Evolutionary conservation across 1,140 invertebrate genomes (phyloP), one percentile per base, ranked within the genome.

Genomic region (Heliothis virescens): DNA sequence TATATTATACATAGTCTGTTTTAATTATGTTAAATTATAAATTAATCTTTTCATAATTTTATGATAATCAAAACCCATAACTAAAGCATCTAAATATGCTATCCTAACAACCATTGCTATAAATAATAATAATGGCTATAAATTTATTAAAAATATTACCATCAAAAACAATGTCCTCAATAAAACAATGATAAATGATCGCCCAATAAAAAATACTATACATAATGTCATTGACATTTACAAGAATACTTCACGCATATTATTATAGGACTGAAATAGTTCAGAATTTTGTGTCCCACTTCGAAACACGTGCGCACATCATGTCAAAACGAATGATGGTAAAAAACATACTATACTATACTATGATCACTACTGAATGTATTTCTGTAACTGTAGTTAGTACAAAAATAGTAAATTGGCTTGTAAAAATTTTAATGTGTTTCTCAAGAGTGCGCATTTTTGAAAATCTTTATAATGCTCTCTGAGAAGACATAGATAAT

Each of bases 321-420:
- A 2, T 62, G 59, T 62, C 59, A 34, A 4, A 26, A 15, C 13
- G 21, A 34, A 62, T n/a, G 59, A 62, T 15, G 29, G 29, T 62
- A 62, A 62, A 62, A 62, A 62, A 62, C 59, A 62, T 34, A 21
- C 59, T 34, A 62, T 62, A 62, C 59, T n/a, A 41, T 41, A 9
- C 59, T 11, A 69, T 16, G 10, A 16, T 26, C 16, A 69, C 47
- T 69, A 50, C 21, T 52, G 50, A 16, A 52, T 26, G 47, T 5
- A 47, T 15, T 48, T 26, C 47, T 26, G 41, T 50, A 52, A 69
- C 21, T 69, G 47, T 69, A 69, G 47, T 69, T 47, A 47, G 47
- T 52, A 69, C 50, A 50, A 47, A 69, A 69, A 69, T 69, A 69
- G 47, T 34, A 3, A 50, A 69, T 69, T 16, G 16, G 21, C 12